These are phyloP conservation scores for Solea senegalensis DNA, from an alignment of 2,113 vertebrate species.

Conservation along the genomic window DNA sequence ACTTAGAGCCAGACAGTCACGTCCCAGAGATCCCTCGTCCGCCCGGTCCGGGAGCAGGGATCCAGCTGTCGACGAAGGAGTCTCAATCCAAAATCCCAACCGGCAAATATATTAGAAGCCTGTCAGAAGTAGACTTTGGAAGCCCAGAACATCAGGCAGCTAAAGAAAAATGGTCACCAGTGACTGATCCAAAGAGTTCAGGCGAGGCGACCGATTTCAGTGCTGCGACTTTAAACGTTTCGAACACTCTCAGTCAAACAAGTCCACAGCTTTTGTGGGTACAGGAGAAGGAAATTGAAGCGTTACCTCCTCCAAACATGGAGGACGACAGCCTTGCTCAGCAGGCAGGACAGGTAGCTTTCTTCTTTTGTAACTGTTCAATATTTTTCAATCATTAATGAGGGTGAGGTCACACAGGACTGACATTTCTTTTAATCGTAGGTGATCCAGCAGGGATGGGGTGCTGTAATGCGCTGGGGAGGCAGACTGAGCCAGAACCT, in stretches of 20 bases:
- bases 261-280: constrained; percentile 78
- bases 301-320: constrained; percentile 52
- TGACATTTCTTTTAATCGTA: constrained; percentile 19
- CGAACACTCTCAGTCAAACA: constrained; percentile 8
- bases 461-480: constrained; percentile 87
- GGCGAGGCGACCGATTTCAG: constrained; percentile 17
- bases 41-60: constrained; percentile 51
- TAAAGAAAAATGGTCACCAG: constrained; percentile 22
- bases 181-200: constrained; percentile 24
- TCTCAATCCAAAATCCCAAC: constrained; percentile 31
- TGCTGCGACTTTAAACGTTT: constrained; percentile 26
- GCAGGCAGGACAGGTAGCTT: constrained; percentile 79
- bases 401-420: not conserved
- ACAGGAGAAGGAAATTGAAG: constrained; percentile 68
- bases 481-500: constrained; percentile 82
- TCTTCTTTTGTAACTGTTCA: not conserved
- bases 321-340: constrained; percentile 65
- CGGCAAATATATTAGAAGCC: constrained; percentile 61
- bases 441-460: constrained; percentile 88
- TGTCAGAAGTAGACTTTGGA: constrained; percentile 65
- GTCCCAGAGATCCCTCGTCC: constrained; percentile 60
- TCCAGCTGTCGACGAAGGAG: constrained; percentile 35
- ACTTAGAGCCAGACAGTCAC: constrained; percentile 78
- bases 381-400: not conserved
- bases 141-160: constrained; percentile 41